Percentiles rank a stretch among this genome's conserved stretches.
Evolutionary conservation across 2,113 vertebrate genomes (phyloP).

Genomic region (Morone chrysops): DNA sequence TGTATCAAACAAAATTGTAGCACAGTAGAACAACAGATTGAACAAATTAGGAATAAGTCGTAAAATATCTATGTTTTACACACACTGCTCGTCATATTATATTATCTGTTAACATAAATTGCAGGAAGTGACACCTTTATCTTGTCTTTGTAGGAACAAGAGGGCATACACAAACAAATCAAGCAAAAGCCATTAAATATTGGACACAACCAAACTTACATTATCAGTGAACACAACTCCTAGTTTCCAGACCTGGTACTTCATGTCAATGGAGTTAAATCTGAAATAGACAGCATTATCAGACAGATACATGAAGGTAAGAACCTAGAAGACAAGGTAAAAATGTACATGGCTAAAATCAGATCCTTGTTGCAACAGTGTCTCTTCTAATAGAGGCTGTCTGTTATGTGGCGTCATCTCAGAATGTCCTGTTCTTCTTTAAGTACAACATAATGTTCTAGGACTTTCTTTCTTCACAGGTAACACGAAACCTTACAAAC

Average conservation of each 20-base stretch:
- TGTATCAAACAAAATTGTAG: conserved; percentile 33
- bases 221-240: conserved; percentile 96
- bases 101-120: conserved; percentile 33
- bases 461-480: conserved; percentile 31
- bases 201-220: conserved; percentile 82
- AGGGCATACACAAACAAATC: conserved; percentile 14
- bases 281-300: conserved; percentile 75
- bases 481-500: conserved; percentile 11
- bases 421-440: conserved; percentile 66
- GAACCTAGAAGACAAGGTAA: conserved; percentile 34
- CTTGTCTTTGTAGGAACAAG: neutral
- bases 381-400: conserved; percentile 26
- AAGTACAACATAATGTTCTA: conserved; percentile 56
- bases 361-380: conserved; percentile 32
- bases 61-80: conserved; percentile 43
- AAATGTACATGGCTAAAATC: conserved; percentile 49
- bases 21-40: conserved; percentile 16
- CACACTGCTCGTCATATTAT: neutral
- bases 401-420: conserved; percentile 22
- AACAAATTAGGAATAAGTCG: conserved; percentile 35
- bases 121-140: conserved; percentile 20
- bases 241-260: conserved; percentile 97
- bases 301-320: conserved; percentile 10
- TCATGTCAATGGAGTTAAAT: conserved; percentile 90
- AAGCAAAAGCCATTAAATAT: conserved; percentile 8